Evolutionary conservation across 2,888 invertebrate genomes (phyloP).

Genomic region (Phaonia tiefii): DNA sequence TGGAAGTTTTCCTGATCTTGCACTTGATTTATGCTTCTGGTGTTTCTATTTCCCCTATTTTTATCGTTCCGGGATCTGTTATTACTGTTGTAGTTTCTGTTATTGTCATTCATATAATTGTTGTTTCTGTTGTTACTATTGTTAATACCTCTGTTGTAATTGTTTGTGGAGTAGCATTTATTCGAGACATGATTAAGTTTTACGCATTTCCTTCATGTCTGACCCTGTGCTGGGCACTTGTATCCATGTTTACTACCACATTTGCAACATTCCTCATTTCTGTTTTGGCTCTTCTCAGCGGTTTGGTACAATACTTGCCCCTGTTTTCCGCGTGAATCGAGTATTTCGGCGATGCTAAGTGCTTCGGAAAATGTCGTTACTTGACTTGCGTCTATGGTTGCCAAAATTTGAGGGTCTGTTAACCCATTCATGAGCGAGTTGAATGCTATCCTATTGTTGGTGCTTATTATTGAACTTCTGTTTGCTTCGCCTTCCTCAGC

Average conservation of each 20-base stretch:
- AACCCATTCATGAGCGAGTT: slow-evolving; percentile 13
- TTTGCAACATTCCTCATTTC: not conserved
- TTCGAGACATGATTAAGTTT: too few species aligned
- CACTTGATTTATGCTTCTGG: not conserved
- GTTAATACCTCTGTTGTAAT: too few species aligned
- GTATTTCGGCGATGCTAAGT: slow-evolving; percentile 8
- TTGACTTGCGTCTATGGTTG: slow-evolving; percentile 26
- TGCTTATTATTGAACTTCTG: not conserved
- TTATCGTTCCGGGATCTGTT: too few species aligned
- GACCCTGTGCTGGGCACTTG: too few species aligned
- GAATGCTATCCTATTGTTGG: too few species aligned
- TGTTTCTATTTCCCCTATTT: not conserved
- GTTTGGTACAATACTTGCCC: not conserved
- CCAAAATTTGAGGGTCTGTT: slow-evolving; percentile 3
- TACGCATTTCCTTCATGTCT: too few species aligned
- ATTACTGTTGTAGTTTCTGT: too few species aligned
- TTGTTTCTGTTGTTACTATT: too few species aligned
- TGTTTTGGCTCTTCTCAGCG: not conserved
- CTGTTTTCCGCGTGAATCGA: not conserved
- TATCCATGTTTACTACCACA: too few species aligned
- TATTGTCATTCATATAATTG: too few species aligned
- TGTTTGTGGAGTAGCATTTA: too few species aligned
- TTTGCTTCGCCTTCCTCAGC: slow-evolving; percentile 12
- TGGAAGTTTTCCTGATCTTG: slow-evolving; percentile 26
- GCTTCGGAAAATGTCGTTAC: slow-evolving; percentile 23